Conservation (phyloP, 2,888 invertebrate species). For the Incurvaria masculella region DNA sequence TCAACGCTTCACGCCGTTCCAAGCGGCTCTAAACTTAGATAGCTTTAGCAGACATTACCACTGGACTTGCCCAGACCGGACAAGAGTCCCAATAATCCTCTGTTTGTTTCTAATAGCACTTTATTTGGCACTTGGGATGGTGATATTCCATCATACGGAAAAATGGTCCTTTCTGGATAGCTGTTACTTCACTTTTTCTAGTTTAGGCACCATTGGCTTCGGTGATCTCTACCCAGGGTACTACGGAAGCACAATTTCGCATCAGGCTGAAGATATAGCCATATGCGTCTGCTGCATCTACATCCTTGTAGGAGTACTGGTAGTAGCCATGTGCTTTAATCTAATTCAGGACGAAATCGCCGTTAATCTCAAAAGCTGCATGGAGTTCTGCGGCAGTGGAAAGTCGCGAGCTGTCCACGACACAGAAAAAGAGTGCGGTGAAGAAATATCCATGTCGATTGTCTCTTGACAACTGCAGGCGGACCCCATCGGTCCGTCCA, state of each 20-base stretch:
- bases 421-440: constrained; percentile 43
- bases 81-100: constrained; percentile 83
- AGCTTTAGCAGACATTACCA: constrained; percentile 36
- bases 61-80: constrained; percentile 53
- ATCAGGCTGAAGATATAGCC: constrained; percentile 59
- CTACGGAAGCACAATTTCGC: constrained; percentile 44
- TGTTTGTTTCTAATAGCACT: constrained; percentile 81
- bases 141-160: constrained; percentile 87
- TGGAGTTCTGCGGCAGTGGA: constrained; percentile 27
- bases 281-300: constrained; percentile 77
- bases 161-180: constrained; percentile 90
- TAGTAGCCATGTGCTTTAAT: constrained; percentile 86
- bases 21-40: constrained; percentile 43
- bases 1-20: constrained; percentile 36
- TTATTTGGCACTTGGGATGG: constrained; percentile 86
- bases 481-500: constrained; percentile 30
- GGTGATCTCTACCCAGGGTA: constrained; percentile 73
- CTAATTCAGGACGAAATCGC: constrained; percentile 75
- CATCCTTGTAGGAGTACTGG: constrained; percentile 79
- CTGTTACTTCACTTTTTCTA: constrained; percentile 76
- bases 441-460: constrained; percentile 49
- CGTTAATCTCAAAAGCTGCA: constrained; percentile 31
- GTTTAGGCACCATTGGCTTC: constrained; percentile 79
- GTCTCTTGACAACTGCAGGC: constrained; percentile 56
- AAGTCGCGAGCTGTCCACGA: constrained; percentile 39